Base-by-base conservation (phyloP, 1,140 invertebrate genomes). In the Coelopa frigida region DNA sequence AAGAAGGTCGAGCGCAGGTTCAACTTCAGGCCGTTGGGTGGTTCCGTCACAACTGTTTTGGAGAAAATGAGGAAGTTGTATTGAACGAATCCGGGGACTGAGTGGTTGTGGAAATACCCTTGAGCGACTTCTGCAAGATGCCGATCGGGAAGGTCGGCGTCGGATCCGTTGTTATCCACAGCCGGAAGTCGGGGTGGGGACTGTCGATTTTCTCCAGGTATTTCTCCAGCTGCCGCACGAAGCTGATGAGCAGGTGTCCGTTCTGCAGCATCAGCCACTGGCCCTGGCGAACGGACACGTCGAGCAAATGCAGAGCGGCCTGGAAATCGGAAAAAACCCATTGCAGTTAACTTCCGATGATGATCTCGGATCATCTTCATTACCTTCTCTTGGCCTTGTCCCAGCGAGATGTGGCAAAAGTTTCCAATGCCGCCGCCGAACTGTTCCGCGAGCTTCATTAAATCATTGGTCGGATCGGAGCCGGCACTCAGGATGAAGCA, bases 261-360 rank as follows among this genome's bases (percentile, higher is more conserved):
- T 94, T 94, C 72, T 93, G 89, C 20, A 92, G 72, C 76, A 93
- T 87, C 15, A 94, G 64, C 91, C 90, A 94, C 55, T 87, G 81
- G 1, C 91, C 90, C 60, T 85, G 78, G 1, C 73, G 71, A 3
- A 86, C 78, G 0, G 87, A 82, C 5, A 73, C 78, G 47, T 89
- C 81, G 10, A 94, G 60, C 3, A 92, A 68, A 17, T 73, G 71
- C 24, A 89, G 49, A 0, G 89, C 89, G 3, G 79, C 67, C 84
- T 55, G 23, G 18, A 33, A 35, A 12, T 14, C 23, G 23, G 17
- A 38, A 21, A 38, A 41, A 17, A 27, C 22, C 11, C 5, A 27
- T n/a, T 24, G 14, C 21, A 42, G 18, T 42, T 10, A 42, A 27
- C 12, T 17, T 42, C 10, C 5, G 8, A 38, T 22, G 11, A 22